Evolutionary conservation across 2,797 vertebrate species (phyloP), one percentile per base, ranked within the genome.

Genomic region (Scleropages formosus): DNA sequence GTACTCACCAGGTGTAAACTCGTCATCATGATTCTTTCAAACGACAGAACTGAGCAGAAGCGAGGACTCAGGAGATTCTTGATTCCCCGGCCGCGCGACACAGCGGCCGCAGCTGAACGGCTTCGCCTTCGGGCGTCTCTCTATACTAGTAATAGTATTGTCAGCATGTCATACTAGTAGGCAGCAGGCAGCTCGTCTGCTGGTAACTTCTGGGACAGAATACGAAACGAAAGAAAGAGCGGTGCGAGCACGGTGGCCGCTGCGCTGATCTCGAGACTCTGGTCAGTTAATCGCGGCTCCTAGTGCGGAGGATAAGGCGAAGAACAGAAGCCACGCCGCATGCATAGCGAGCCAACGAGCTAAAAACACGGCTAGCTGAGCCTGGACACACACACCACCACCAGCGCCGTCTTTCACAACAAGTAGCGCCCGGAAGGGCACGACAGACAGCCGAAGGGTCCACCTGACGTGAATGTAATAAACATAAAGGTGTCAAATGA

Each of bases 381-480:
- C n/a, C n/a, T n/a, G n/a, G n/a, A n/a, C n/a, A n/a, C n/a, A n/a
- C n/a, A n/a, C n/a, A n/a, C 88, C 85, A 44, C 73, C 77, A 59
- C n/a, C 59, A 53, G 46, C 47, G 85, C 90, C 84, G 87, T 90
- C 88, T 91, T 91, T 89, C 89, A 92, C 88, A 80, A n/a, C n/a
- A 89, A 87, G 31, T 84, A 89, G 85, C 85, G 88, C 86, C 86
- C 84, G 89, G 89, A 87, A 84, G 80, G 79, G 70, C 72, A 78
- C 27, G 72, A 77, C 75, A 78, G 76, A 74, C 74, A 77, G 70
- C 47, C 53, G 76, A 20, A 51, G 11, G 18, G 31, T 16, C 47
- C 73, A 59, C 24, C 12, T 27, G 31, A 47, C 18, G 39, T 24
- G 31, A 68, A 73, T 49, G 47, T 39, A 64, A 39, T 59, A 58